Evolutionary conservation across 2,888 invertebrate species (phyloP).

Genomic region (Idaea dimidiata): DNA sequence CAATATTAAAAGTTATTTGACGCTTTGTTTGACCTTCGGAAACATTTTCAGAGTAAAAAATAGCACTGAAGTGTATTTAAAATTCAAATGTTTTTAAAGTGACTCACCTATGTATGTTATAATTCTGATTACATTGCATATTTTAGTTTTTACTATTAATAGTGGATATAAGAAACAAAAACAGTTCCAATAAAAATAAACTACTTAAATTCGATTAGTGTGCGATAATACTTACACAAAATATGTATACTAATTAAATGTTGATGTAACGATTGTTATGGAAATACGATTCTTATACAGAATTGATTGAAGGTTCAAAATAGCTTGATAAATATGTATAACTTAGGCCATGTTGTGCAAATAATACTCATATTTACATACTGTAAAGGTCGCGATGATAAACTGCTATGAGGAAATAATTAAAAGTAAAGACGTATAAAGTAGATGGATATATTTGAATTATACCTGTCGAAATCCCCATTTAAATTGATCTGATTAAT

Average conservation of each 20-base stretch:
- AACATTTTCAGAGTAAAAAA: constrained; percentile 40
- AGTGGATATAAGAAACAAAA: neutral
- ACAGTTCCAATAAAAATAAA: neutral
- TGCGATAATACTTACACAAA: constrained; percentile 2
- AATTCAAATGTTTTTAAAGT: constrained; percentile 39
- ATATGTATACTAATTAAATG: constrained; percentile 1
- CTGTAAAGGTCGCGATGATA: constrained; percentile 33
- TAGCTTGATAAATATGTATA: constrained; percentile 21
- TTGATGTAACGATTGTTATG: neutral
- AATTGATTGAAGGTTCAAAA: constrained; percentile 1
- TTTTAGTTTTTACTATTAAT: neutral
- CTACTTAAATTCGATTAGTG: neutral
- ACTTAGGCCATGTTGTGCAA: constrained; percentile 47
- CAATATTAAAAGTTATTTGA: constrained; percentile 44
- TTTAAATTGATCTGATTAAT: no score
- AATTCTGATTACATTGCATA: constrained; percentile 10
- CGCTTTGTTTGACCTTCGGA: constrained; percentile 47
- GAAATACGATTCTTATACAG: neutral
- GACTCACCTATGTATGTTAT: constrained; percentile 28
- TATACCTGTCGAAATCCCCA: no score
- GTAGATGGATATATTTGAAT: no score
- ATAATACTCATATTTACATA: constrained; percentile 28
- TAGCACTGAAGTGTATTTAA: constrained; percentile 42
- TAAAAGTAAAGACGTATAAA: constrained; percentile 7
- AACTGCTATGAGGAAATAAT: constrained; percentile 7